Conservation (phyloP, 1,140 invertebrate genomes). For the Matsumurasca onukii region DNA sequence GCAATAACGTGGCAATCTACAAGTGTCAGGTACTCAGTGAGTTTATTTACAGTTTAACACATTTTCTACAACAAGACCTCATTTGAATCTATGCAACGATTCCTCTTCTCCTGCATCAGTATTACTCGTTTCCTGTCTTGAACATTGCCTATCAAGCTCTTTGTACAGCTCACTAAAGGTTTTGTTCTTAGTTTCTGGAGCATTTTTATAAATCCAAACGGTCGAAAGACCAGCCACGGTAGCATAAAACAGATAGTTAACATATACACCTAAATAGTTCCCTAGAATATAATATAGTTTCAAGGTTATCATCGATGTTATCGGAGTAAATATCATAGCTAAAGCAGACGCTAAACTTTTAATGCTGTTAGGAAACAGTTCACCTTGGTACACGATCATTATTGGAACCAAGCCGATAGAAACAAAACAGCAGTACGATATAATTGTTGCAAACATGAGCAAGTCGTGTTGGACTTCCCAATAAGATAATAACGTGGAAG, state of each 20-base stretch:
- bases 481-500: conserved; percentile 17
- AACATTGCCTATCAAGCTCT: no score
- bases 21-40: no score
- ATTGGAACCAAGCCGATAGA: conserved; percentile 8
- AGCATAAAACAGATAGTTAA: conserved; percentile 16
- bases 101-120: no score
- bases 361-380: neutral
- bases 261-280: neutral
- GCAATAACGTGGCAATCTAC: no score
- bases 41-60: no score
- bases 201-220: neutral
- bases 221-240: neutral
- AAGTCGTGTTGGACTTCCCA: neutral
- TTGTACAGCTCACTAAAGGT: neutral
- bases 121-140: no score
- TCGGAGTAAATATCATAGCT: neutral
- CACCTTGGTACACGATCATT: conserved; percentile 1
- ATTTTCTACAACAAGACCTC: no score
- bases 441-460: neutral
- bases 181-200: conserved; percentile 22
- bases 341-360: conserved; percentile 14
- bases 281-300: conserved; percentile 12
- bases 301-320: neutral
- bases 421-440: conserved; percentile 9
- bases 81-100: no score